Evolutionary conservation across 2,888 invertebrate species (phyloP).

Genomic region (Xestia xanthographa): DNA sequence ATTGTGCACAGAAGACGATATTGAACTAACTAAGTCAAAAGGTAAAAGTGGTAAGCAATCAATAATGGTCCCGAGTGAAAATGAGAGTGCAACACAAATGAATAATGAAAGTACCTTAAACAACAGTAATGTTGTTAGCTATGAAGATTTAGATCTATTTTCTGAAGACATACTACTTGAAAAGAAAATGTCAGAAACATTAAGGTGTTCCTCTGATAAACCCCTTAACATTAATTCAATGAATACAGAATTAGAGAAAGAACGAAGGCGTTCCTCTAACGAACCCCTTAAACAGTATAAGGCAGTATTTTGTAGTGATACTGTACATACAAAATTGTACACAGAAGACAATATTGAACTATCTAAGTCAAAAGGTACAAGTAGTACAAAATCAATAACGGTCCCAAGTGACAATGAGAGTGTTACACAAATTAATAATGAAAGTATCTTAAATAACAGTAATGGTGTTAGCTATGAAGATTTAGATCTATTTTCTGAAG

Average conservation of each 20-base stretch:
- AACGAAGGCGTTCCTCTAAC: constrained; percentile 66
- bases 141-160: constrained; percentile 74
- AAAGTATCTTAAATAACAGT: constrained; percentile 4
- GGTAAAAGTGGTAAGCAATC: constrained; percentile 13
- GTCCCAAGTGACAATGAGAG: neutral
- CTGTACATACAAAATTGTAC: constrained; percentile 28
- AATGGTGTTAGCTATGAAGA: constrained; percentile 69
- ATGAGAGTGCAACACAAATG: neutral
- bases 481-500: constrained; percentile 70
- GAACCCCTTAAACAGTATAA: constrained; percentile 59
- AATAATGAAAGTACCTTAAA: constrained; percentile 1
- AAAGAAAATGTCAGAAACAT: constrained; percentile 3
- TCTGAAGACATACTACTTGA: constrained; percentile 41
- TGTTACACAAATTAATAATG: constrained; percentile 1
- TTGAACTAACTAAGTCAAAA: constrained; percentile 11
- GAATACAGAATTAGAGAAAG: constrained; percentile 53
- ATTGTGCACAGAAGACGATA: constrained; percentile 40
- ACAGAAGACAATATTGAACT: constrained; percentile 37
- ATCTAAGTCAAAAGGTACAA: constrained; percentile 11
- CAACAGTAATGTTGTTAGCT: constrained; percentile 55
- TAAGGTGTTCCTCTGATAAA: neutral
- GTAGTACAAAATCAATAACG: constrained; percentile 6
- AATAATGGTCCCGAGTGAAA: neutral
- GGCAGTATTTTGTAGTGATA: constrained; percentile 76
- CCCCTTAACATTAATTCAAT: neutral